A percentile compares a stretch with the other conserved stretches of the same genome.
These are phyloP conservation scores for Leptosomus discolor DNA, from an alignment of 2,113 vertebrate species.

Conservation along the genomic window DNA sequence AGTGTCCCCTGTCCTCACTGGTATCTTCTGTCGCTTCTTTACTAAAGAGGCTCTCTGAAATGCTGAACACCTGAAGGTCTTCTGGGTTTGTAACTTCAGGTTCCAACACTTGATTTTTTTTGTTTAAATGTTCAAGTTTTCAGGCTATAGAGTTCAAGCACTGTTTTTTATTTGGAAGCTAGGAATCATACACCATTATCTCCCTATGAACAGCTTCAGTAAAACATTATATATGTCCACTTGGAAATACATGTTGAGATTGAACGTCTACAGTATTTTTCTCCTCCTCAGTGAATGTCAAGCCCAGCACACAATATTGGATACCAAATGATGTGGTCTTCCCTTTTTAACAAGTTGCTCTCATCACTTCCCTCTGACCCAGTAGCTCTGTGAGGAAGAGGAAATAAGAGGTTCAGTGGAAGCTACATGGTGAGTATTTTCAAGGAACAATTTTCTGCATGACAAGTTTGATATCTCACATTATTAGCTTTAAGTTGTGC, in stretches of 20 bases:
- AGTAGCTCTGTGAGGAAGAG: not conserved
- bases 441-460: not conserved
- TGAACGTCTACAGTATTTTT: not conserved
- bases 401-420: not conserved
- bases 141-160: constrained; percentile 25
- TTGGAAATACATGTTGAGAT: not conserved
- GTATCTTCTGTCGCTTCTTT: not conserved
- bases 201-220: constrained; percentile 36
- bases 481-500: not conserved
- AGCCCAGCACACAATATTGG: not conserved
- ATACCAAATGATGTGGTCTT: not conserved
- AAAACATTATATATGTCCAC: not conserved
- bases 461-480: not conserved
- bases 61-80: not conserved
- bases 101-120: not conserved
- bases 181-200: not conserved
- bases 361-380: not conserved
- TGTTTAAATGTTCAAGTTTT: constrained; percentile 1
- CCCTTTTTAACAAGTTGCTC: not conserved
- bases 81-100: not conserved
- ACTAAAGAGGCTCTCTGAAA: not conserved
- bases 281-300: not conserved
- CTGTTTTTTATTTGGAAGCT: constrained; percentile 48
- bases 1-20: not conserved
- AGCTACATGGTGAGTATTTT: not conserved